phyloP scores from a whole-genome alignment of 2,888 invertebrate genomes.

The Cistogaster globosa region DNA sequence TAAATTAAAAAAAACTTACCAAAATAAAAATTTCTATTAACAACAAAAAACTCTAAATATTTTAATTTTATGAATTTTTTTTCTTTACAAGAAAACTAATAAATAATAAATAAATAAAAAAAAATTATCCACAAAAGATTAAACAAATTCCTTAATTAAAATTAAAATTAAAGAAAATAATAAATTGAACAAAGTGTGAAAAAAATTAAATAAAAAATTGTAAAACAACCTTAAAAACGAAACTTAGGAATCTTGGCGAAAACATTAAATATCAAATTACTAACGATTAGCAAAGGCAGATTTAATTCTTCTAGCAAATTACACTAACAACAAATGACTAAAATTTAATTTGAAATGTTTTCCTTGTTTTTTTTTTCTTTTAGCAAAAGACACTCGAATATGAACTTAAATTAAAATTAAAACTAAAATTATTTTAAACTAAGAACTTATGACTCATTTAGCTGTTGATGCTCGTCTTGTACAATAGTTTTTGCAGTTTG shows the following conservation, averaged over 20 bases:
- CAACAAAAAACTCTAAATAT: neutral
- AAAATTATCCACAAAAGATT: conserved; percentile 57
- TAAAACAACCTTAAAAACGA: conserved; percentile 44
- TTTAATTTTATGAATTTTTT: neutral
- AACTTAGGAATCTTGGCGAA: conserved; percentile 53
- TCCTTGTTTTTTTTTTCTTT: conserved; percentile 26
- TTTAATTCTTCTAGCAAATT: conserved; percentile 9
- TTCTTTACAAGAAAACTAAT: conserved; percentile 12
- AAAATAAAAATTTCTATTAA: neutral
- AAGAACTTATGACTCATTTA: conserved; percentile 63
- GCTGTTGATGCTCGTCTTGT: conserved; percentile 55
- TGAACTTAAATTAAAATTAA: conserved; percentile 10
- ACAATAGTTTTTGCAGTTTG: conserved; percentile 68
- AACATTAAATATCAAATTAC: conserved; percentile 17
- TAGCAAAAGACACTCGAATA: conserved; percentile 14
- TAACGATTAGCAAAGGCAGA: neutral
- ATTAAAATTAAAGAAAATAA: no score
- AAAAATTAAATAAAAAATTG: conserved; percentile 46
- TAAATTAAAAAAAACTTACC: neutral
- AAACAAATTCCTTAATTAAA: conserved; percentile 37
- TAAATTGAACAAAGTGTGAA: conserved; percentile 54
- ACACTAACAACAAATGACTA: conserved; percentile 57
- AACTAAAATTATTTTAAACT: conserved; percentile 45
- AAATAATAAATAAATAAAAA: conserved; percentile 65
- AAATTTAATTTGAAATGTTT: conserved; percentile 30